Conservation (phyloP, 2,797 vertebrate genomes). For the Fratercula arctica region DNA sequence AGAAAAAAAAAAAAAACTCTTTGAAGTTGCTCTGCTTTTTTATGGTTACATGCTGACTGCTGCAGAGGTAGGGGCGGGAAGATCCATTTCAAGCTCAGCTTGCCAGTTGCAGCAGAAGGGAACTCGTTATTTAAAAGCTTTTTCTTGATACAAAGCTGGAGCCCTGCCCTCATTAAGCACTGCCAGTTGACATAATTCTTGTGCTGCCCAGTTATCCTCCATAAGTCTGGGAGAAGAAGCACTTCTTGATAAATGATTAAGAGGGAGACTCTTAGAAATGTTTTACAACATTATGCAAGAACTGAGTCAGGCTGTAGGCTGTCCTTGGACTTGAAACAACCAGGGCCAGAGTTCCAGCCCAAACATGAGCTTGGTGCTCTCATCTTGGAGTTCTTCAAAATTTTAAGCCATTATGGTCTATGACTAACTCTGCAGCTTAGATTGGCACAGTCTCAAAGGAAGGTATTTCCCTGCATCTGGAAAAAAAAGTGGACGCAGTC, state of each 20-base stretch:
- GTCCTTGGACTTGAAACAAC: conserved; percentile 18
- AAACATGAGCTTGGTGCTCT: neutral
- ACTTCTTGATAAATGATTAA: neutral
- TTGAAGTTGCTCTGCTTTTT: conserved; percentile 34
- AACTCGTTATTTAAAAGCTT: neutral
- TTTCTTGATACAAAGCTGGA: neutral
- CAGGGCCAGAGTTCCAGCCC: neutral
- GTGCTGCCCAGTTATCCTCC: neutral
- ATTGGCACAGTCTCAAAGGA: conserved; percentile 48
- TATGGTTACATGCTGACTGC: neutral
- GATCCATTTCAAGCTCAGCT: neutral
- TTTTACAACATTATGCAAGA: conserved; percentile 18
- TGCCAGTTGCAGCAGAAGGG: neutral
- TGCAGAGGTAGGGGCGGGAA: neutral
- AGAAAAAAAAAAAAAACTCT: neutral
- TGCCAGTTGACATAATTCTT: neutral
- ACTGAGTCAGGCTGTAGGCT: neutral
- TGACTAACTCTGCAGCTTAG: conserved; percentile 36
- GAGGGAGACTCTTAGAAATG: conserved; percentile 18
- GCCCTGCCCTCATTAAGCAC: neutral
- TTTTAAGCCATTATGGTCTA: conserved; percentile 11
- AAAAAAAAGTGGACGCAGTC: neutral
- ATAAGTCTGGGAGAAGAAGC: neutral
- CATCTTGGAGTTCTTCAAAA: conserved; percentile 18
- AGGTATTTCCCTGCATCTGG: conserved; percentile 20